Base-by-base conservation (phyloP, 2,797 vertebrate species). In the Sebastes jordani region DNA sequence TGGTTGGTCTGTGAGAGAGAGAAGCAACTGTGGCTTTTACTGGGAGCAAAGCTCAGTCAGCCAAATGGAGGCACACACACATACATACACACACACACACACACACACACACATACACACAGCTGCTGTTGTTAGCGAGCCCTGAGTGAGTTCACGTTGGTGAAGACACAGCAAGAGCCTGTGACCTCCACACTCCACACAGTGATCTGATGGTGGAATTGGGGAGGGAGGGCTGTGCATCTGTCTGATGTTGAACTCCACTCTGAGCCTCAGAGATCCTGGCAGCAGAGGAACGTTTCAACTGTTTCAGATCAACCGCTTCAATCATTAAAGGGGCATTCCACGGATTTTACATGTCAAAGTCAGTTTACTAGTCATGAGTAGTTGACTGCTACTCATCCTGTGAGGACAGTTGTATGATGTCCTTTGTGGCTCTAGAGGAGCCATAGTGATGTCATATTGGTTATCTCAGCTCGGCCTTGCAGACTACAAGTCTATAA, bases 11-110 rank as follows among this genome's bases (percentile, higher is more conserved):
- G 69, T 83, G 66, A 80, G 74, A 78, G 74, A 71, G 74, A 71
- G 65, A 54, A 75, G 72, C 78, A 86, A 77, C 82, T 84, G 85
- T 84, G 83, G 70, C 73, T 81, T 89, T 91, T 76, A 88, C 78
- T 65, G 74, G 79, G 76, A 78, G 65, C 64, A 78, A 83, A 66
- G 79, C 67, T 38, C 38, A 38, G 38, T 78, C 70, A 69, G 73
- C 83, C 90, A 91, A 87, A 91, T 90, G 88, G 88, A 86, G 34
- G 49, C 58, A 55, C 56, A n/a, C 20, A 77, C 6, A 0, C 65
- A 36, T 23, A 73, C 62, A 70, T 11, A 22, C 20, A 77, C 23
- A 23, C 23, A 54, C 63, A 67, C 49, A 71, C 42, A 74, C 78
- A 69, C 30, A 73, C 23, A 73, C 55, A 73, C 58, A 64, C 60